Conservation (phyloP, 2,113 vertebrate genomes). For the Siphamia tubifer region DNA sequence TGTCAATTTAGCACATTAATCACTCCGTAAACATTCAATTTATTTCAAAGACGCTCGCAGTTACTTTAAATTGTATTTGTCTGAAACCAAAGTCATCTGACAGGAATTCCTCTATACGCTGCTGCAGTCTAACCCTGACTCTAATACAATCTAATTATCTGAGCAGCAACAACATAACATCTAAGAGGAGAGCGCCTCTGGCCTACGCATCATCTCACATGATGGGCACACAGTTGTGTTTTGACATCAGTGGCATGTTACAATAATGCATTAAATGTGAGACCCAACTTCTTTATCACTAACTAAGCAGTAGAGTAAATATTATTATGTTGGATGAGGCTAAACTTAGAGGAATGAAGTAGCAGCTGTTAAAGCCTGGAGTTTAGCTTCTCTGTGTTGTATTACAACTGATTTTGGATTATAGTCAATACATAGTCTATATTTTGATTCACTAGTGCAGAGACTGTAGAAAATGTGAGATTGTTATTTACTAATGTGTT, state of each 20-base stretch:
- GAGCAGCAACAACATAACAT: slow-evolving; percentile 7
- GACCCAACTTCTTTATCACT: slow-evolving; percentile 42
- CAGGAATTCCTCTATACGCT: slow-evolving; percentile 38
- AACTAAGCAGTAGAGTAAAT: slow-evolving; percentile 48
- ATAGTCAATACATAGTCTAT: no score
- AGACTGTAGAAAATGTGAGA: no score
- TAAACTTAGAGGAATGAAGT: slow-evolving; percentile 32
- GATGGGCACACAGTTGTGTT: slow-evolving; percentile 46
- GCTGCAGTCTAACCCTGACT: slow-evolving; percentile 38
- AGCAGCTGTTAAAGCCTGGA: slow-evolving; percentile 11
- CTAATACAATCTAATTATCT: slow-evolving; percentile 48
- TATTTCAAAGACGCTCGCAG: slow-evolving; percentile 62
- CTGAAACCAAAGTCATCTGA: slow-evolving; percentile 69
- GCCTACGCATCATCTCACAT: slow-evolving; percentile 27
- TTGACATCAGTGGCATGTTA: slow-evolving; percentile 45
- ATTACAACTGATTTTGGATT: no score
- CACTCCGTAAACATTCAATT: slow-evolving; percentile 70
- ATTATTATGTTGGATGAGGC: slow-evolving; percentile 31
- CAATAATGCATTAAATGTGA: slow-evolving; percentile 32
- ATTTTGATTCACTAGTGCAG: no score
- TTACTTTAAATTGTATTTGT: slow-evolving; percentile 63
- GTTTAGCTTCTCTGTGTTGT: no score
- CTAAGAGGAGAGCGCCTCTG: slow-evolving; percentile 21
- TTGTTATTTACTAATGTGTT: no score
- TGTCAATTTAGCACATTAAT: slow-evolving; percentile 58